A percentile compares a stretch with the other conserved stretches of the same genome.
phyloP scores from a whole-genome alignment of 2,113 vertebrate genomes.

The Tichodroma muraria region DNA sequence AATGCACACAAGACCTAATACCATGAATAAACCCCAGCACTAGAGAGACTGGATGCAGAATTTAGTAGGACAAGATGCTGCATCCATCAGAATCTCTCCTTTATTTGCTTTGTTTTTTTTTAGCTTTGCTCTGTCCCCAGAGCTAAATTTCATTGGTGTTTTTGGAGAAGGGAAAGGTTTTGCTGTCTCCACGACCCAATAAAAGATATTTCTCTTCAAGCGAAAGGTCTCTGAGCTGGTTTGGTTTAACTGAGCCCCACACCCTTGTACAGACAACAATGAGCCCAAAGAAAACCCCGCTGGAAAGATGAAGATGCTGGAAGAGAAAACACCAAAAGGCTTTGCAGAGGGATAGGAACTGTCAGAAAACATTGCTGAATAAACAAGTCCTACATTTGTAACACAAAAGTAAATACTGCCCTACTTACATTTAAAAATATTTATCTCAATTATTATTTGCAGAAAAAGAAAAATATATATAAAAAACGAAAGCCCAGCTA shows the following conservation, averaged over 20 bases:
- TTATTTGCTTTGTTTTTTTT: neutral
- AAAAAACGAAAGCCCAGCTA: neutral
- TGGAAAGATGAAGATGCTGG: neutral
- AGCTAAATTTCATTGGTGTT: neutral
- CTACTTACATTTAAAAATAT: neutral
- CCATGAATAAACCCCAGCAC: neutral
- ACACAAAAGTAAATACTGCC: neutral
- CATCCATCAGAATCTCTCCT: fast-evolving
- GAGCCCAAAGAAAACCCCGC: neutral
- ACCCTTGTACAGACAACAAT: neutral
- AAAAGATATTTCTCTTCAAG: neutral
- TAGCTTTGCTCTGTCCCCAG: neutral
- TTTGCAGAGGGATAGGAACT: neutral
- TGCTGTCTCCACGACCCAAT: fast-evolving
- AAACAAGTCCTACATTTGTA: neutral
- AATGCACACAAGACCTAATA: neutral
- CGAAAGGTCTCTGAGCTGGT: neutral
- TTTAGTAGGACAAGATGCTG: neutral
- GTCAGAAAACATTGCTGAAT: neutral
- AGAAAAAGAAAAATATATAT: neutral
- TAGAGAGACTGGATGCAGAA: neutral
- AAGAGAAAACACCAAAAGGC: neutral
- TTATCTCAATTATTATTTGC: neutral
- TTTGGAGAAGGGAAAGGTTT: neutral
- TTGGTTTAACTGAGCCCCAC: neutral